phyloP scores from a whole-genome alignment of 2,113 vertebrate species.

The Hiodon tergisus region DNA sequence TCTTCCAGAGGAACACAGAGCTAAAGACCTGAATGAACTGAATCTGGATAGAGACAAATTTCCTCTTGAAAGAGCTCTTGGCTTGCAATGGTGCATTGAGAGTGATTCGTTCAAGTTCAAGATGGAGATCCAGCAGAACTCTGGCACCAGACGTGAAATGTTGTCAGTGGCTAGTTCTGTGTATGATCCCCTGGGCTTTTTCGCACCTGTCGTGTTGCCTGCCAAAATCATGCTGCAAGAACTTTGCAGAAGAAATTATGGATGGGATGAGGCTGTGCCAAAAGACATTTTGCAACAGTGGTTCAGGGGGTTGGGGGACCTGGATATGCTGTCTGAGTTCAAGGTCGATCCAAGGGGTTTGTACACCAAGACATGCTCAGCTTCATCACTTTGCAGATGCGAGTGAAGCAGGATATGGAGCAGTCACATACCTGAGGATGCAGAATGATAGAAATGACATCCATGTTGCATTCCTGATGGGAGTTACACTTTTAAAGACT shows the following conservation, averaged over 20 bases:
- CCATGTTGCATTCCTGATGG: slow-evolving; percentile 9
- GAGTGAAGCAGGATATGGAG: slow-evolving; percentile 5
- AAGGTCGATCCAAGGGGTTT: not conserved
- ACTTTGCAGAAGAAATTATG: not conserved
- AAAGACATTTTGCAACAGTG: not conserved
- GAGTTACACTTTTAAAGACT: slow-evolving; percentile 4
- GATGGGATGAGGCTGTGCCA: slow-evolving; percentile 13
- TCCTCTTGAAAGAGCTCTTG: slow-evolving; percentile 19
- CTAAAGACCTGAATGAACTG: not conserved
- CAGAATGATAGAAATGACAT: not conserved
- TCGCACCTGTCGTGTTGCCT: slow-evolving; percentile 21
- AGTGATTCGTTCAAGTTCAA: slow-evolving; percentile 11
- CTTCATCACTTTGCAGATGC: slow-evolving; percentile 17
- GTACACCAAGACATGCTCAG: not conserved
- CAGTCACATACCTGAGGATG: slow-evolving; percentile 8
- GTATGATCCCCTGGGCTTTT: slow-evolving; percentile 14
- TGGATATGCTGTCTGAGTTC: not conserved
- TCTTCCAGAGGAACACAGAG: not conserved
- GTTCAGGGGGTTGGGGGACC: not conserved
- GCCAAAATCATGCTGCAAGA: slow-evolving; percentile 23
- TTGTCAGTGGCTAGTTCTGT: slow-evolving; percentile 15
- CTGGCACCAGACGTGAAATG: slow-evolving; percentile 5
- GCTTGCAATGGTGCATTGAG: slow-evolving; percentile 24
- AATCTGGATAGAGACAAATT: slow-evolving; percentile 11
- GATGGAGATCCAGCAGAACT: not conserved